Conservation (phyloP, 2,113 vertebrate species). For the Trochalopteron elliotii region DNA sequence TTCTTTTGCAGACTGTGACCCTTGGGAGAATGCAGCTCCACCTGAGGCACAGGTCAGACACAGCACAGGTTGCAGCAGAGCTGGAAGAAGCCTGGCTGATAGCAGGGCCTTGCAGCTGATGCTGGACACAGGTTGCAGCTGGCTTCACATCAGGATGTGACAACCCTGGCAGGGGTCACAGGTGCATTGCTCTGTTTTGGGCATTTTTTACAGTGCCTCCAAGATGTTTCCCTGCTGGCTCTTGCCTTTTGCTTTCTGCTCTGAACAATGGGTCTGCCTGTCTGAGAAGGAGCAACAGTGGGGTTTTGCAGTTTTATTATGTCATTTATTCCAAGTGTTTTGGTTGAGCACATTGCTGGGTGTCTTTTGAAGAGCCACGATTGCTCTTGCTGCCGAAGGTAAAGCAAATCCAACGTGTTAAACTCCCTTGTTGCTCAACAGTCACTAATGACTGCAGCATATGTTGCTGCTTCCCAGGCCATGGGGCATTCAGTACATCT, state of each 20-base stretch:
- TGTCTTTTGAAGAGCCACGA: neutral
- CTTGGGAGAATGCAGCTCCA: neutral
- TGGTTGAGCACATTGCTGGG: fast-evolving
- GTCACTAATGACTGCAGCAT: slow-evolving; percentile 63
- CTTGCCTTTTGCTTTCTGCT: neutral
- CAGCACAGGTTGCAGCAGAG: fast-evolving
- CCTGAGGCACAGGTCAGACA: neutral
- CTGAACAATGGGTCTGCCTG: neutral
- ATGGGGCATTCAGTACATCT: slow-evolving; percentile 43
- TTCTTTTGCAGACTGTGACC: neutral
- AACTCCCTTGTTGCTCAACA: slow-evolving; percentile 50
- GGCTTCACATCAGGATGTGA: fast-evolving
- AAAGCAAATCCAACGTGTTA: slow-evolving; percentile 45
- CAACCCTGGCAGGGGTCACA: neutral
- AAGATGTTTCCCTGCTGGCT: neutral
- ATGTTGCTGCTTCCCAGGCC: slow-evolving; percentile 57
- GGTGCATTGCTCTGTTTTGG: neutral
- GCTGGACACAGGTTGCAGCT: neutral
- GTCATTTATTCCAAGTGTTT: neutral
- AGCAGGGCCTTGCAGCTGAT: neutral
- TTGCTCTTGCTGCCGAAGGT: slow-evolving; percentile 34
- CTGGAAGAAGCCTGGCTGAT: neutral
- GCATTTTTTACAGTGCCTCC: neutral
- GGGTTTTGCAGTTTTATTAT: neutral
- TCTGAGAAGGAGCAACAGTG: neutral